Evolutionary conservation across 2,888 invertebrate genomes (phyloP), one percentile per base, ranked within the genome.

Genomic region (Ochlodes sylvanus): DNA sequence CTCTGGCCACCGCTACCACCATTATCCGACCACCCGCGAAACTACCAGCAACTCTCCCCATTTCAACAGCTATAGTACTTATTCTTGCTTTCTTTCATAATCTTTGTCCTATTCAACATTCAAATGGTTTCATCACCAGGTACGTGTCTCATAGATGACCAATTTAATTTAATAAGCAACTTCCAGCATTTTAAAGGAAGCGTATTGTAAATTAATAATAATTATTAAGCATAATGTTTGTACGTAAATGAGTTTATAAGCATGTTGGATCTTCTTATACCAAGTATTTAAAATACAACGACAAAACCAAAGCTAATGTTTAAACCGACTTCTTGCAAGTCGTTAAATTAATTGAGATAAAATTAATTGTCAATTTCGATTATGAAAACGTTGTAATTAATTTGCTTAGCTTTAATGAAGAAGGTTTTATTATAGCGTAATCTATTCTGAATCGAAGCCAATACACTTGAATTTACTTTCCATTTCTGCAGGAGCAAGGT

Each of bases 131-230:
- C 9, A 38, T 62, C 3, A 61, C 44, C 15, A 55, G 61, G 41
- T 56, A 50, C 41, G 55, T 68, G 44, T 74, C 73, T 77, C 76
- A 80, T 75, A 90, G 90, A 87, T 90, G 90, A 90, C 91, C 91
- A 71, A 70, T 65, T 75, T 47, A 67, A 57, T 12, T 17, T 34
- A 55, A 21, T 50, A 58, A 27, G 21, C 27, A 54, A 42, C 41
- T 42, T 52, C 52, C 42, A 60, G 42, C 3, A n/a, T 58, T 27
- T 42, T 15, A 0, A 17, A 65, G 38, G 73, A 75, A 77, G 74
- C 75, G 71, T 72, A 62, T 57, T 71, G 67, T 65, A 42, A 71
- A 68, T 52, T 52, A 56, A 55, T 71, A 69, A 70, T 62, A 60
- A 69, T 70, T 6, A 17, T 15, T 68, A 68, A 57, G 57, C 42